Percentiles rank a stretch among this genome's conserved stretches.
These are phyloP conservation scores for Lonchura striata DNA, from an alignment of 2,113 vertebrate species.

Conservation along the genomic window DNA sequence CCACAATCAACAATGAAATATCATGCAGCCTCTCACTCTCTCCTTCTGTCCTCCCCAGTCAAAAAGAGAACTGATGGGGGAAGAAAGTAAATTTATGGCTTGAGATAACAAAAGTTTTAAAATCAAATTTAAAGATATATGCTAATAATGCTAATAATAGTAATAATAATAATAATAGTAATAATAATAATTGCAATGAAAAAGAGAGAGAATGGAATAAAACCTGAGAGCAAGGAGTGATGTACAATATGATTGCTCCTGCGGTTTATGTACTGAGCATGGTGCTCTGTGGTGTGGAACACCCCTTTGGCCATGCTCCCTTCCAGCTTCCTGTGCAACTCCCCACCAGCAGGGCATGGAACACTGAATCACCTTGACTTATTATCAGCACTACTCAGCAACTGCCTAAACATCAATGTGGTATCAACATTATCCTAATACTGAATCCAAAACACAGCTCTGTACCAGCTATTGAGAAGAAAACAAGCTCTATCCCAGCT, in stretches of 20 bases:
- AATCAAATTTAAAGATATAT: background rate
- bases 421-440: background rate
- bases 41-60: background rate
- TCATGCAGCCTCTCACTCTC: background rate
- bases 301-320: background rate
- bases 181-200: background rate
- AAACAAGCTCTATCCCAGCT: background rate
- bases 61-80: background rate
- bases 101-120: background rate
- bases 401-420: background rate
- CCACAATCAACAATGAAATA: background rate
- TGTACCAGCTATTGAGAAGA: background rate
- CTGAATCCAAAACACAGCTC: background rate
- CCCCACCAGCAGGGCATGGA: background rate
- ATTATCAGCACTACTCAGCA: background rate
- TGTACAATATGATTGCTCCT: rapidly evolving
- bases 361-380: background rate
- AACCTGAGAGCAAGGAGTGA: background rate
- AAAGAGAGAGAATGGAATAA: background rate
- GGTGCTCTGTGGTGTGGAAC: background rate
- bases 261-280: background rate
- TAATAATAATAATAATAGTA: background rate
- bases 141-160: background rate
- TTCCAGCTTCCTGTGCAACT: background rate
- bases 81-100: background rate